Conservation (phyloP, 2,113 vertebrate species). For the Nannobrachium achirus region DNA sequence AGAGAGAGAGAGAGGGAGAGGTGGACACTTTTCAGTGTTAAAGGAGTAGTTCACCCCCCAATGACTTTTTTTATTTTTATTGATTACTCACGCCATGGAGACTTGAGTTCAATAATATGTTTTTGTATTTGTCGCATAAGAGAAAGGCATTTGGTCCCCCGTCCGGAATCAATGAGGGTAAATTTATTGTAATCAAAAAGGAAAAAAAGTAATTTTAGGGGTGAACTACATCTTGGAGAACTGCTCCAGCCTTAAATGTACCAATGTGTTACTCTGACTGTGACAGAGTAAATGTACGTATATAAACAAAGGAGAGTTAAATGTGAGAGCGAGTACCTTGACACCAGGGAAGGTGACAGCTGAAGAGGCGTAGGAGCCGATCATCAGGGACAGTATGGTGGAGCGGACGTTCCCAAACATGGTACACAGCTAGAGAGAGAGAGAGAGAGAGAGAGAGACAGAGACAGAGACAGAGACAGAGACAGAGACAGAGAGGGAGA, state of each 20-base stretch:
- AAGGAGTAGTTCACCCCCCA: too few species aligned
- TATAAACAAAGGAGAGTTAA: conserved; percentile 9
- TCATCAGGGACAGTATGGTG: conserved; percentile 75
- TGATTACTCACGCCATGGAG: too few species aligned
- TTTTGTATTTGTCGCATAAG: too few species aligned
- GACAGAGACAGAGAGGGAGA: not conserved
- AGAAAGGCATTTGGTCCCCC: too few species aligned
- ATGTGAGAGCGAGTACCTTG: conserved; percentile 54
- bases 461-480: too few species aligned
- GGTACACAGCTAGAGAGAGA: conserved; percentile 64
- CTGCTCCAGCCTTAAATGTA: not conserved
- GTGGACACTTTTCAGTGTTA: too few species aligned
- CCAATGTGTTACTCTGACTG: not conserved
- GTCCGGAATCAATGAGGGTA: too few species aligned
- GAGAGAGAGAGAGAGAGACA: not conserved
- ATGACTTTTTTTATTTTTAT: too few species aligned
- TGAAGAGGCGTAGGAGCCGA: conserved; percentile 78
- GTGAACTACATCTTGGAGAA: too few species aligned
- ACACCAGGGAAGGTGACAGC: conserved; percentile 77
- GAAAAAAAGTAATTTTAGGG: too few species aligned
- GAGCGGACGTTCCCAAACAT: conserved; percentile 77
- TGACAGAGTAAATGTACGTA: not conserved
- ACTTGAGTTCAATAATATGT: too few species aligned
- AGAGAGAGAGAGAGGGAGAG: not conserved
- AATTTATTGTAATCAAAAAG: too few species aligned